These are phyloP conservation scores for Drosophila affinis DNA, from an alignment of 2,888 invertebrate genomes.

Conservation along the genomic window DNA sequence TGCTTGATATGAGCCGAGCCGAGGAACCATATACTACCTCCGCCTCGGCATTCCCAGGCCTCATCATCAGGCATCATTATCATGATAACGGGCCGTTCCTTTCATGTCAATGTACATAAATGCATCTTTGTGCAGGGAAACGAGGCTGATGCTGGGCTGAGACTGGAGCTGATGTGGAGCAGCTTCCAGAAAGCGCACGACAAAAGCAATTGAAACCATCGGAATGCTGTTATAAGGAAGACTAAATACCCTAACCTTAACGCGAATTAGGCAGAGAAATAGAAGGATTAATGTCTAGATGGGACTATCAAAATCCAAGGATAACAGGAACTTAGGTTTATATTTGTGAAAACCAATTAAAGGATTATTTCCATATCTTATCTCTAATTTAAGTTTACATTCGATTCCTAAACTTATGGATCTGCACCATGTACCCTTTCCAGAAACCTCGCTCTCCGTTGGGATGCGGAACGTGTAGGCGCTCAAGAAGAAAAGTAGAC, in stretches of 20 bases:
- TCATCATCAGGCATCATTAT: conserved; percentile 32
- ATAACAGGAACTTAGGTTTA: not conserved
- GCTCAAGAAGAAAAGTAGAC: conserved; percentile 63
- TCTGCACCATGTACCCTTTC: conserved; percentile 20
- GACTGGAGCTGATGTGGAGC: conserved; percentile 50
- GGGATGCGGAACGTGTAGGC: conserved; percentile 59
- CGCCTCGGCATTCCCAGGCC: conserved; percentile 20
- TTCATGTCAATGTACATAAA: conserved; percentile 77
- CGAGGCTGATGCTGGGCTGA: conserved; percentile 23
- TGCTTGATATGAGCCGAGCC: conserved; percentile 60
- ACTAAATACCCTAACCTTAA: conserved; percentile 52
- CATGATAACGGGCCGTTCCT: conserved; percentile 64
- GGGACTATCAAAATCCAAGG: not conserved
- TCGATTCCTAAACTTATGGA: not conserved
- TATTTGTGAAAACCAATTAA: not conserved
- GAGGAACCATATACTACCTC: conserved; percentile 56
- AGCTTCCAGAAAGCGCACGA: conserved; percentile 74
- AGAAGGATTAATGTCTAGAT: not conserved
- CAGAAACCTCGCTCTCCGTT: not conserved
- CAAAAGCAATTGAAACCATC: conserved; percentile 13
- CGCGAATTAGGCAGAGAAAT: too few species aligned
- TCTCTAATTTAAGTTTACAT: too few species aligned
- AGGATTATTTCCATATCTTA: too few species aligned
- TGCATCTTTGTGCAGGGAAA: conserved; percentile 46
- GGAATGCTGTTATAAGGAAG: not conserved